Evolutionary conservation across 1,140 invertebrate species (phyloP).

Genomic region (Octopus bimaculoides): DNA sequence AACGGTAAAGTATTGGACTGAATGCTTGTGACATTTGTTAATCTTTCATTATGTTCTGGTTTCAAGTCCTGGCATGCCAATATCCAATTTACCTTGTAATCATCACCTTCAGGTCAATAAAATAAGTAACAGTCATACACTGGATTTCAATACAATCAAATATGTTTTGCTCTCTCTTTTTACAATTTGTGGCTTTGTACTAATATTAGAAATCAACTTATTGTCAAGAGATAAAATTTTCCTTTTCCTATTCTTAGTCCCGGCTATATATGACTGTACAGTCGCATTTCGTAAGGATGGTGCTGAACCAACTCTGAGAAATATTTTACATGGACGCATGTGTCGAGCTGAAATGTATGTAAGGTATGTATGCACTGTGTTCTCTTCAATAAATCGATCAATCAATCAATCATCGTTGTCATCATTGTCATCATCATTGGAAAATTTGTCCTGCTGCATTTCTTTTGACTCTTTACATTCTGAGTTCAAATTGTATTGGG

Average conservation of each 20-base stretch:
- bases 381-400: background rate
- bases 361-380: conserved; percentile 32
- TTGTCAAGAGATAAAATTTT: background rate
- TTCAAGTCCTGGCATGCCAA: no score
- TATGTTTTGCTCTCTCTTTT: no score
- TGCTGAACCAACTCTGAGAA: conserved; percentile 71
- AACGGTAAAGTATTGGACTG: no score
- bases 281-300: conserved; percentile 66
- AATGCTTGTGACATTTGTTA: no score
- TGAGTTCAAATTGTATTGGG: background rate
- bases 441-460: background rate
- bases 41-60: no score
- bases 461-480: background rate
- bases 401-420: background rate
- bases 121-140: no score
- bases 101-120: no score
- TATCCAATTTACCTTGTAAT: no score
- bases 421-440: background rate
- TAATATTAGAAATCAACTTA: no score
- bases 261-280: conserved; percentile 83
- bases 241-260: conserved; percentile 54
- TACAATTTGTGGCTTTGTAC: no score
- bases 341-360: conserved; percentile 73
- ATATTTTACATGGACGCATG: conserved; percentile 75
- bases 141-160: no score